Percentiles rank a stretch among this genome's conserved stretches.
Conservation (phyloP, 2,113 vertebrate species). For the Muscicapa adusta region DNA sequence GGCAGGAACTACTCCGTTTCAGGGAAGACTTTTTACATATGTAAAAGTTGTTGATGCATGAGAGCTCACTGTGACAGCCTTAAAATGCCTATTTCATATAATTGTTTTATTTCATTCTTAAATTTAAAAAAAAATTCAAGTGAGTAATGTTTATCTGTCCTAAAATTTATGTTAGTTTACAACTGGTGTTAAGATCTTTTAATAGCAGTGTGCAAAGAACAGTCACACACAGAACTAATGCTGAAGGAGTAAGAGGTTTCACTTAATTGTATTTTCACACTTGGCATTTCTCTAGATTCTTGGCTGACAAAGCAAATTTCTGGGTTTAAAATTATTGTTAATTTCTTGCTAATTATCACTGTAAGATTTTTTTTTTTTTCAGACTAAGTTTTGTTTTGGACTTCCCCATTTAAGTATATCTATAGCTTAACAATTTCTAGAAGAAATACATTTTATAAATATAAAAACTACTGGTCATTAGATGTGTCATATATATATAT, state of each 20-base stretch:
- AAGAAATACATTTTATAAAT: not conserved
- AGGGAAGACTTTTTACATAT: not conserved
- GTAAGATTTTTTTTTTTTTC: not conserved
- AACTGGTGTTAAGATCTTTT: not conserved
- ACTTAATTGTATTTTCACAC: not conserved
- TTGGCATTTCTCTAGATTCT: not conserved
- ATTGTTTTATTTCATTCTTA: not conserved
- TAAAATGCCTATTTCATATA: not conserved
- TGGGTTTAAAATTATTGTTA: not conserved
- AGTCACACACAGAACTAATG: not conserved
- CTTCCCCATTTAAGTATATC: not conserved
- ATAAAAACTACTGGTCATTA: not conserved
- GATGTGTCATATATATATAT: not conserved
- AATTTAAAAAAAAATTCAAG: not conserved
- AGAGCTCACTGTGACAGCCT: not conserved
- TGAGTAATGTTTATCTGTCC: not conserved
- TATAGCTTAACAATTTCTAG: not conserved
- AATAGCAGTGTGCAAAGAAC: not conserved
- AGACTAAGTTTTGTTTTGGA: not conserved
- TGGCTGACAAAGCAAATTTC: not conserved
- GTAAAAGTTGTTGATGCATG: conserved; percentile 9
- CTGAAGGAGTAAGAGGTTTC: not conserved
- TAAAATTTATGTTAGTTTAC: not conserved
- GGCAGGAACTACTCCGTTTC: not conserved
- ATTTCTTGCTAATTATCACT: not conserved